Evolutionary conservation across 2,797 vertebrate genomes (phyloP).

Genomic region (Phalanger gymnotis): DNA sequence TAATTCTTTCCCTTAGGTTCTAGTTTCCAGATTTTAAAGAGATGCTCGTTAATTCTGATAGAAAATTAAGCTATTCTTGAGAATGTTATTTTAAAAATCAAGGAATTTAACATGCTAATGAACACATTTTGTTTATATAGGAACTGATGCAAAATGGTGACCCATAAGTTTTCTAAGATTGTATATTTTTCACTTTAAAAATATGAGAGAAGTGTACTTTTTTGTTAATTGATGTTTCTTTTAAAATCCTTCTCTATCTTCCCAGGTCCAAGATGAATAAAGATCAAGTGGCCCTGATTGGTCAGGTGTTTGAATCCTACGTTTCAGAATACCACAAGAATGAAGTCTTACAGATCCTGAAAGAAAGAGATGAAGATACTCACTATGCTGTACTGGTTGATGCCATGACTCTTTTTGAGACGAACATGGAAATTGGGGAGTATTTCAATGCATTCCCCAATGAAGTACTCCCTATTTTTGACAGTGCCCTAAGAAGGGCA

Average conservation of each 20-base stretch:
- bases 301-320: constrained; percentile 92
- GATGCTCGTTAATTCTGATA: constrained; percentile 31
- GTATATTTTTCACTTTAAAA: constrained; percentile 14
- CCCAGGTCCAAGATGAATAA: constrained; percentile 77
- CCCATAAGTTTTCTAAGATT: constrained; percentile 40
- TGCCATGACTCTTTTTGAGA: constrained; percentile 95
- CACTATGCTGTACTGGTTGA: constrained; percentile 92
- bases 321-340: constrained; percentile 89
- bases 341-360: constrained; percentile 88
- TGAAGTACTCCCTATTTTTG: constrained; percentile 91
- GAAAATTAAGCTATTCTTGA: constrained; percentile 41
- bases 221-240: neutral
- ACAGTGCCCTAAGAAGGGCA: constrained; percentile 88
- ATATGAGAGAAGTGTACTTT: constrained; percentile 10
- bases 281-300: constrained; percentile 89
- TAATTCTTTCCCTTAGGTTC: constrained; percentile 38
- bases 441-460: constrained; percentile 92
- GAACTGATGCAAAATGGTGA: constrained; percentile 9
- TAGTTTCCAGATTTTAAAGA: constrained; percentile 29
- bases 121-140: constrained; percentile 42
- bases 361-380: constrained; percentile 84
- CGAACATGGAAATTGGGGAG: constrained; percentile 97
- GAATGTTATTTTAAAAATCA: constrained; percentile 18
- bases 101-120: neutral
- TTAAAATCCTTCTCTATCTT: neutral